Evolutionary conservation across 2,888 invertebrate genomes (phyloP), one percentile per base, ranked within the genome.

Genomic region (Noctua janthina): DNA sequence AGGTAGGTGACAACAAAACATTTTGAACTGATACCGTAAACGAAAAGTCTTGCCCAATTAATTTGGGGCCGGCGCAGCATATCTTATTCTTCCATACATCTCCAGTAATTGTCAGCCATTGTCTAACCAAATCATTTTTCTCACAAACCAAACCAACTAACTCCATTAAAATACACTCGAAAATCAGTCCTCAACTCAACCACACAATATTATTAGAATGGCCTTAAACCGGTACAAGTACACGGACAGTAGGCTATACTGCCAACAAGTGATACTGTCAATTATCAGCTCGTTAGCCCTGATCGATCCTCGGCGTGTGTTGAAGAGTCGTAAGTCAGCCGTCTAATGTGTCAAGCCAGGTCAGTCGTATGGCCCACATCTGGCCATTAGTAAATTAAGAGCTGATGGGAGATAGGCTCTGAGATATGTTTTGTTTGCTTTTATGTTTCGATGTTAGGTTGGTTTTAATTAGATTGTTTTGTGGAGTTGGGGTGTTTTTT

Each of bases 231-330:
- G 78, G 70, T 82, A 68, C 81, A 78, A 83, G 84, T 74, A 86
- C 70, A 89, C 46, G 66, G 59, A 85, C 83, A 76, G 86, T 81
- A 83, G 54, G 46, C 67, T 81, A 69, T 82, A 29, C 39, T 7
- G 54, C 62, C 39, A 80, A 83, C 80, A 87, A 89, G 91, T 91
- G 93, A 92, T 92, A 92, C 94, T 95, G 95, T 95, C 96, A 96
- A 96, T 96, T 96, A 95, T 93, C 93, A 91, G 92, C 94, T 95
- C 93, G 96, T 95, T 95, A 95, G 93, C 87, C 82, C 91, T 94
- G 94, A 95, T 95, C 91, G 93, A 95, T 95, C 91, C 92, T 86
- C 91, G 91, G 81, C 90, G 88, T 89, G 88, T 90, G 89, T 87
- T 88, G 90, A 88, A 84, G 91, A 88, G 91, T 91, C 92, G 93